Percentiles rank a stretch among this genome's conserved stretches.
Evolutionary conservation across 2,113 vertebrate genomes (phyloP).

Genomic region (Antennarius striatus): DNA sequence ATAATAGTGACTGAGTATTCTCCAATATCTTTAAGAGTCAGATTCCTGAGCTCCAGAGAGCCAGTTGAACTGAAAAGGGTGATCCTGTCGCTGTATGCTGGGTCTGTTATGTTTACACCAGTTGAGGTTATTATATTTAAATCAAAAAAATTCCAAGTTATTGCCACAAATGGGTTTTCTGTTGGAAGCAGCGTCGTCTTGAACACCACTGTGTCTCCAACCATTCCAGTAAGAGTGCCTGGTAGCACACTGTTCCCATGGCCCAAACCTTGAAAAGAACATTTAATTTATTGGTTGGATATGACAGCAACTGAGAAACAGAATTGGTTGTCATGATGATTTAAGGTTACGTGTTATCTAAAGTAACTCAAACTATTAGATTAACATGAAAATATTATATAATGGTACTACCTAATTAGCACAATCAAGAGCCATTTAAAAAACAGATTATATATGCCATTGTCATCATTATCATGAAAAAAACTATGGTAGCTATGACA

Average conservation of each 20-base stretch:
- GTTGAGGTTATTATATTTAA: not conserved
- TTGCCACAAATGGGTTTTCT: not conserved
- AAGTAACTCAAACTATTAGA: too few species aligned
- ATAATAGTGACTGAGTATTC: conserved; percentile 11
- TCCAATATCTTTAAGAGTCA: conserved; percentile 43
- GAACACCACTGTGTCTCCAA: conserved; percentile 37
- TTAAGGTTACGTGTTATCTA: too few species aligned
- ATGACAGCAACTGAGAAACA: not conserved
- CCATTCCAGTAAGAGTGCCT: conserved; percentile 2
- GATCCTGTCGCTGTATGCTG: not conserved
- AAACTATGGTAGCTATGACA: too few species aligned
- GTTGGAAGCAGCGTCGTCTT: conserved; percentile 21
- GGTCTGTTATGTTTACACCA: accelerated
- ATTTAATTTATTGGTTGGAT: not conserved
- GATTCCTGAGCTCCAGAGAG: conserved; percentile 55
- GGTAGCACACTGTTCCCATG: conserved; percentile 32
- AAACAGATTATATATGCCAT: not conserved
- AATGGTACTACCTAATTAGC: too few species aligned
- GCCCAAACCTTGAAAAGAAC: conserved; percentile 28
- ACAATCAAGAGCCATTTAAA: too few species aligned
- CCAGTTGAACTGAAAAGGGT: conserved; percentile 26
- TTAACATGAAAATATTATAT: too few species aligned
- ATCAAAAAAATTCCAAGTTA: conserved; percentile 24
- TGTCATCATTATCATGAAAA: not conserved
- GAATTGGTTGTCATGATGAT: too few species aligned